Percentiles rank a stretch among this genome's conserved stretches.
Conservation (phyloP, 1,140 invertebrate genomes). For the Vanessa atalanta region DNA sequence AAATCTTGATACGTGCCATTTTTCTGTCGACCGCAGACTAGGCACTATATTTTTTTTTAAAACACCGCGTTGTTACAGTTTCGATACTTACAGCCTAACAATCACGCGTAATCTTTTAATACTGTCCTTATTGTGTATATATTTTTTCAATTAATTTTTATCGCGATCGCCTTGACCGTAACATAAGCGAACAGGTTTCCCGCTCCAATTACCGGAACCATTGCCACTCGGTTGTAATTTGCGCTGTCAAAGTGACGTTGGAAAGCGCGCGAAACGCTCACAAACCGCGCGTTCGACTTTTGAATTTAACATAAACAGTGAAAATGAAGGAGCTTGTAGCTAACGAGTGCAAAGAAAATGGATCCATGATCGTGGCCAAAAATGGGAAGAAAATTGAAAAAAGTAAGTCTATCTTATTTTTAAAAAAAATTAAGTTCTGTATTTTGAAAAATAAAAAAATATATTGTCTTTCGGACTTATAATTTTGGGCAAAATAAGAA, state of each 20-base stretch:
- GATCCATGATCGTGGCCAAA: constrained; percentile 54
- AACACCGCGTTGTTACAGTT: background rate
- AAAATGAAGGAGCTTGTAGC: constrained; percentile 69
- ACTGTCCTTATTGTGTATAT: constrained; percentile 41
- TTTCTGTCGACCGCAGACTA: constrained; percentile 19
- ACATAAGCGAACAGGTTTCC: constrained; percentile 51
- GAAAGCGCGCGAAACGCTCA: constrained; percentile 61
- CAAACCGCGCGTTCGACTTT: constrained; percentile 18
- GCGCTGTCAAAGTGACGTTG: constrained; percentile 68
- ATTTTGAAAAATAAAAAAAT: background rate
- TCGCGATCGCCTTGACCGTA: constrained; percentile 64
- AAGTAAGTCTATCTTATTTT: constrained; percentile 47
- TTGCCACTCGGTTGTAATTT: constrained; percentile 51
- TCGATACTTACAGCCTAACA: background rate
- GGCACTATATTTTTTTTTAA: constrained; percentile 1
- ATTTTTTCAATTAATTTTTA: constrained; percentile 33
- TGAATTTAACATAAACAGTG: constrained; percentile 39
- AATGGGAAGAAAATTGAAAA: constrained; percentile 61
- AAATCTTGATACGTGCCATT: constrained; percentile 1
- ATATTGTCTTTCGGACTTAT: too few species aligned
- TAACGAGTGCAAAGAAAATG: constrained; percentile 54
- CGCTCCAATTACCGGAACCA: constrained; percentile 55
- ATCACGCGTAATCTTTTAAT: constrained; percentile 12
- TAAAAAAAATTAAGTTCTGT: background rate
- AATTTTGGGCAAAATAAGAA: too few species aligned